phyloP scores from a whole-genome alignment of 2,797 vertebrate genomes.

The Leptoclinus maculatus region DNA sequence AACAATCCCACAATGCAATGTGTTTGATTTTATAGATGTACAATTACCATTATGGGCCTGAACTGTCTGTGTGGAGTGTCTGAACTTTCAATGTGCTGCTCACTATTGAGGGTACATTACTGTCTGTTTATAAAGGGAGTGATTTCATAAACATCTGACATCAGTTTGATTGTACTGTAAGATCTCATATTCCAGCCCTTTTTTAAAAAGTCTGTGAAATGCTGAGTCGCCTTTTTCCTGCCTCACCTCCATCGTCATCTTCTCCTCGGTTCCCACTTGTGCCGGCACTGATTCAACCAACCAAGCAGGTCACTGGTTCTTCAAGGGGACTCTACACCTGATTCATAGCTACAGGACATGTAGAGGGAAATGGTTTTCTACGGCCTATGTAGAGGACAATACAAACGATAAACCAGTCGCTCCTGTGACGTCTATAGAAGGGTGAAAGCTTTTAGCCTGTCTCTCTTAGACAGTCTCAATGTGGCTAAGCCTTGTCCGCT shows the following conservation, averaged over 20 bases:
- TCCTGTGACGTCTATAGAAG: constrained; percentile 22
- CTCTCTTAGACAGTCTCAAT: constrained; percentile 31
- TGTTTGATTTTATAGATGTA: neutral
- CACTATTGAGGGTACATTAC: constrained; percentile 6
- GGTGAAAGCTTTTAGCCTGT: constrained; percentile 33
- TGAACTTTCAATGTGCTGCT: constrained; percentile 3
- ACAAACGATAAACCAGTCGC: constrained; percentile 11
- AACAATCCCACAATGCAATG: neutral
- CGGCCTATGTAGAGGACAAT: neutral
- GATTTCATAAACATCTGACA: neutral
- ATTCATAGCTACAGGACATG: constrained; percentile 11
- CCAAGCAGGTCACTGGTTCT: constrained; percentile 40
- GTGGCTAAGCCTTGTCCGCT: constrained; percentile 27
- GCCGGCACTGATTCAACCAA: constrained; percentile 28
- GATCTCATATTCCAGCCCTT: neutral
- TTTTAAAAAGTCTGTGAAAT: constrained; percentile 18
- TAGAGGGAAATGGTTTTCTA: constrained; percentile 13
- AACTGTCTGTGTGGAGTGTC: neutral
- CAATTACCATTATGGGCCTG: neutral
- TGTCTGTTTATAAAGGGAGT: neutral
- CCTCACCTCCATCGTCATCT: constrained; percentile 17
- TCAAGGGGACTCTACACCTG: constrained; percentile 13
- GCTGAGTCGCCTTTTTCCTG: constrained; percentile 43
- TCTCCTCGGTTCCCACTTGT: constrained; percentile 26
- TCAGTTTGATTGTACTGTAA: neutral